Evolutionary conservation across 2,888 invertebrate species (phyloP).

Genomic region (Lacanobia oleracea): DNA sequence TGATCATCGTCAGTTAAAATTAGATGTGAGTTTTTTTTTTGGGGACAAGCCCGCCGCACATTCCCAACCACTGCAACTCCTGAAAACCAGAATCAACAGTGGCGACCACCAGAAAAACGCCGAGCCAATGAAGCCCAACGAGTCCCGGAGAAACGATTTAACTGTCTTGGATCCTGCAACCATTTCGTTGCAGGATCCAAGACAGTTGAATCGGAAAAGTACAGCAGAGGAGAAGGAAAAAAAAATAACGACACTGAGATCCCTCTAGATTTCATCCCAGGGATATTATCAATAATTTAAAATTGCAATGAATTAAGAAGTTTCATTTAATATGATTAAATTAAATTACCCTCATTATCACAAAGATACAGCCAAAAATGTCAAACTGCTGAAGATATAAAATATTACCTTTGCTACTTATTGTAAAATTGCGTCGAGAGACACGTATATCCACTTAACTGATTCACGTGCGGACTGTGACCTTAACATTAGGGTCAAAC

Average conservation of each 20-base stretch:
- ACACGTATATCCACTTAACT: conserved; percentile 4
- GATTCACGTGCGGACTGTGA: conserved; percentile 12
- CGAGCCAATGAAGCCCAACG: too few species aligned
- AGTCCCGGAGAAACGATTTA: too few species aligned
- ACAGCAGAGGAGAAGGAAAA: too few species aligned
- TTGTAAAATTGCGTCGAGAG: background rate
- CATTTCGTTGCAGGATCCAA: too few species aligned
- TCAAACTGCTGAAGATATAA: background rate
- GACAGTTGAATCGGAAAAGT: too few species aligned
- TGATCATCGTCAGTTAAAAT: background rate
- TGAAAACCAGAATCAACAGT: too few species aligned
- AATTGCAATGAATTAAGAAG: background rate
- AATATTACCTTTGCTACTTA: conserved; percentile 5
- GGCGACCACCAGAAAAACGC: too few species aligned
- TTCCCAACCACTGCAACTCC: too few species aligned
- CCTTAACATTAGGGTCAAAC: conserved; percentile 4
- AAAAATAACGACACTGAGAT: too few species aligned
- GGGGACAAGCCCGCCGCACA: too few species aligned
- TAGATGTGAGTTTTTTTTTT: too few species aligned
- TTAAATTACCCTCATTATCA: background rate
- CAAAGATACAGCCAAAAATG: background rate
- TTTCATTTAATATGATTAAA: background rate
- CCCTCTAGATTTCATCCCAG: background rate
- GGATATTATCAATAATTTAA: background rate
- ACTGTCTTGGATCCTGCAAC: too few species aligned